Base-by-base conservation (phyloP, 2,797 vertebrate species). In the Scomberomorus guttatus region DNA sequence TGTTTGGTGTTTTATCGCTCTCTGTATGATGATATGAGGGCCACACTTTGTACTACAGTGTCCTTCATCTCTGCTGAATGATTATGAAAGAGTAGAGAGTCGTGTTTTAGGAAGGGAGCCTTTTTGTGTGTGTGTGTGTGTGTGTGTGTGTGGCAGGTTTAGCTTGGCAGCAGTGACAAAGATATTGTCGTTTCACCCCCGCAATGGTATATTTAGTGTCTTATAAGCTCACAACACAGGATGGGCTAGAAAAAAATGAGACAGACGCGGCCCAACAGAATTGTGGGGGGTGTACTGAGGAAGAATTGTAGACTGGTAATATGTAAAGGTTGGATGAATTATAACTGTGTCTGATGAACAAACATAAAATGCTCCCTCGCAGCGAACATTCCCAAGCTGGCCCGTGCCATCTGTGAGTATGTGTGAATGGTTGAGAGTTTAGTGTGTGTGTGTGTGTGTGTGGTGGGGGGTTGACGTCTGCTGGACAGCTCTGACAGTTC, bases 401-500 rank as follows among this genome's bases (percentile, higher is more conserved):
- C 97, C 95, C 74, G 89, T 91, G 92, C 92, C 93, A 94, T 93
- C 90, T 94, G 93, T 89, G 85, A 91, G 95, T 82, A 80, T 75
- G 82, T 80, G 85, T 89, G 87, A 90, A 90, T 83, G 87, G 81
- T 57, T 79, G 77, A 1, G 79, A 58, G 78, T 64, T 46, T 72
- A 69, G 51, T 11, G n/a, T 52, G 51, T 52, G 20, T n/a, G 81
- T 74, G 70, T 79, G 74, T 66, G 63, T 93, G 91, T 75, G 92
- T 68, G 79, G 67, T 51, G 77, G 72, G 79, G 90, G 91, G 93
- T 92, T 94, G 87, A 96, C 89, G 95, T 96, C 95, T 96, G 95
- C 96, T 95, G 97, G 96, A 97, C 96, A 96, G 92, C 96, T 95
- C 95, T 98, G 97, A 98, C 98, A 98, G 96, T 96, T 97, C 88